Evolutionary conservation across 2,888 invertebrate genomes (phyloP).

Genomic region (Lumbricus terrestris): DNA sequence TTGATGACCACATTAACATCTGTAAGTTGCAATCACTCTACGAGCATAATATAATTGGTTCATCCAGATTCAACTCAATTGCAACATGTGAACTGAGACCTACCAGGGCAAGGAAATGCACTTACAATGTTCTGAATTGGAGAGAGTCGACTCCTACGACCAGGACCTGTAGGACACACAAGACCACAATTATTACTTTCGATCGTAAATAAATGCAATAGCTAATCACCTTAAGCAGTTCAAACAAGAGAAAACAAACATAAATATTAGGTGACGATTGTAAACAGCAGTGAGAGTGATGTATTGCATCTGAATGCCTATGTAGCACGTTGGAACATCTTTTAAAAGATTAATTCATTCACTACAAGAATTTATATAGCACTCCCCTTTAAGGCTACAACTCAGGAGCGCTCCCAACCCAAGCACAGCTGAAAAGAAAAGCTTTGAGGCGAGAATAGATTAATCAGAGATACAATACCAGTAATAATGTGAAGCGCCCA

Average conservation of each 20-base stretch:
- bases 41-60: no score
- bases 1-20: no score
- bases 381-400: no score
- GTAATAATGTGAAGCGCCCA: background rate
- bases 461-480: no score
- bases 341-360: background rate
- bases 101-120: background rate
- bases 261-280: background rate
- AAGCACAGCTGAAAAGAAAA: no score
- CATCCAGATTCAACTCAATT: background rate
- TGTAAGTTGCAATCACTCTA: no score
- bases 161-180: slow-evolving; percentile 26
- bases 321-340: background rate
- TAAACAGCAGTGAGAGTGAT: background rate
- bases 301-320: background rate
- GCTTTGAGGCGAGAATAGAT: no score
- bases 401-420: no score
- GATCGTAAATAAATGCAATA: background rate
- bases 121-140: slow-evolving; percentile 39
- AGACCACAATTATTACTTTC: background rate
- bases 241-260: background rate
- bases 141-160: slow-evolving; percentile 31
- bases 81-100: background rate
- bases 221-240: background rate
- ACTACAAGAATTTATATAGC: no score